Base-by-base conservation (phyloP, 1,140 invertebrate genomes). In the Caenorhabditis tropicalis region DNA sequence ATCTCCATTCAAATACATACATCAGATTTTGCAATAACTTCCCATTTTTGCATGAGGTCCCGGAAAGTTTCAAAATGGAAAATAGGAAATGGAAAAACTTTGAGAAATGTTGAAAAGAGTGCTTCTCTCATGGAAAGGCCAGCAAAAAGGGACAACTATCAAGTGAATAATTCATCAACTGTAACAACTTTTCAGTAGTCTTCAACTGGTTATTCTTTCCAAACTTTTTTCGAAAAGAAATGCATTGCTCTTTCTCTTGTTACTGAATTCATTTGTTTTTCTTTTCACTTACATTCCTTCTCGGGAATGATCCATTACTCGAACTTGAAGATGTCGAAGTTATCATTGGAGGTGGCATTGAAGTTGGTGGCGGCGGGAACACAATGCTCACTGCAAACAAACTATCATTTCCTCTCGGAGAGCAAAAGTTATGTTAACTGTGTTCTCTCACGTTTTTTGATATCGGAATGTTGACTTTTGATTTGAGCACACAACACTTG, bases 331-430 rank as follows among this genome's bases (percentile, higher is more conserved):
- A 74, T 27, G 65, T 74, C 43, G 65, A 74, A 21, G 29, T 31
- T 27, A 43, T 74, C 65, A 74, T 74, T 43, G 65, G 65, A 21
- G 65, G 65, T 36, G 65, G 65, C n/a, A 43, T 74, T 43, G 65
- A 43, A 21, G 36, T 43, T 29, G 65, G 65, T 27, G 65, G 65
- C n/a, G 65, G 65, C 43, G 65, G 65, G 65, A 74, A 74, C 65
- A n/a, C 65, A 36, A 74, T 74, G n/a, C 65, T 74, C 24, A 74
- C 65, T 74, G 65, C 65, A 74, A 74, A 74, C 65, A 74, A 74
- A 46, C 29, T 43, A 31, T 43, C 36, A 39, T 58, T 10, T 16
- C n/a, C 27, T 16, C 7, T 36, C 31, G 2, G 58, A 65, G 58
- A 65, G 33, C 58, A 65, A 33, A 56, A 27, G 21, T 51, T 51